Conservation (phyloP, 2,113 vertebrate genomes). For the Myotis brandtii region DNA sequence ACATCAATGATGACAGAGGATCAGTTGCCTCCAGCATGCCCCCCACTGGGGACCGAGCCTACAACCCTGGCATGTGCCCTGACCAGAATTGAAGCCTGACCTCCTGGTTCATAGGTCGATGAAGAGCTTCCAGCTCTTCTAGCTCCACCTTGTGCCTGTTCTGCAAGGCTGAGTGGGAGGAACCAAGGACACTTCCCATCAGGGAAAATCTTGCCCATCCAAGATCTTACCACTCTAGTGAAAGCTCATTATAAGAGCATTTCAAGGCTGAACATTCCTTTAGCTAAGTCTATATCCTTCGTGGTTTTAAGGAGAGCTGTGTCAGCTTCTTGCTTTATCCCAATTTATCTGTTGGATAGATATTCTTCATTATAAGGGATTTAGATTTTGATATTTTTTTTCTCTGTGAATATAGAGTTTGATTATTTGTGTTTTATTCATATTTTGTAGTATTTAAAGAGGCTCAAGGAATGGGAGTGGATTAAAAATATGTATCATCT, state of each 20-base stretch:
- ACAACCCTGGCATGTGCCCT: too few species aligned
- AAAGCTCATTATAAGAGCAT: not conserved
- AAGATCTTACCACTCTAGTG: not conserved
- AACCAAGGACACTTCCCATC: not conserved
- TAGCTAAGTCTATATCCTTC: not conserved
- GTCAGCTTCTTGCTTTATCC: not conserved
- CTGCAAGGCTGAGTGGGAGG: not conserved
- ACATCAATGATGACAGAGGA: too few species aligned
- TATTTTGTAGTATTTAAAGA: not conserved
- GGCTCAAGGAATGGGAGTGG: not conserved
- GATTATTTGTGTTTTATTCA: not conserved
- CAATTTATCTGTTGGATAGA: not conserved
- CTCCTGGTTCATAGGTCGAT: too few species aligned
- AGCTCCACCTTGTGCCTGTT: not conserved
- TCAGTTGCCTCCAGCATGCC: too few species aligned
- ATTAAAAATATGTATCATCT: not conserved
- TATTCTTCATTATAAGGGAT: not conserved
- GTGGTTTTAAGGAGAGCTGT: not conserved
- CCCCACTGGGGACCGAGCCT: too few species aligned
- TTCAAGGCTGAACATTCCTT: not conserved
- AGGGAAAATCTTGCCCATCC: not conserved
- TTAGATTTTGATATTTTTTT: not conserved
- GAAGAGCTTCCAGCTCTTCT: not conserved
- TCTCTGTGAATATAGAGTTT: not conserved
- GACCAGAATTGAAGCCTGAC: too few species aligned